Evolutionary conservation across 2,797 vertebrate species (phyloP), one percentile per base, ranked within the genome.

Genomic region (Liasis olivaceus): DNA sequence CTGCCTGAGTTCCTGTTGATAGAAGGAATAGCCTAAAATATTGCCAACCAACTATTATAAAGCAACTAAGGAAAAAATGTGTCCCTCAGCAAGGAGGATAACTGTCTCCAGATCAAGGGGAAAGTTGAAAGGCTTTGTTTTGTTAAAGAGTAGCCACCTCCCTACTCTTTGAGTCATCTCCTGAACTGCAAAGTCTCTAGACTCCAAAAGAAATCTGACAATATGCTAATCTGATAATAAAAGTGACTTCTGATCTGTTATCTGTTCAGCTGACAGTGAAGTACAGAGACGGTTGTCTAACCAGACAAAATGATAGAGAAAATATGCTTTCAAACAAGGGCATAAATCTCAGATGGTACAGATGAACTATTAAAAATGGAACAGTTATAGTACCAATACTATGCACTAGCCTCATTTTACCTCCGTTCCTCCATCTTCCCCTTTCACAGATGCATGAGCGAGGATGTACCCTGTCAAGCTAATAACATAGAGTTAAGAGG

Each of bases 271-370:
- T 98, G 97, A 98, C 96, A 97, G 95, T 96, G 97, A 97, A 98
- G 97, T 97, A 97, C 96, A 97, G 96, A 97, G 97, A 97, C 91
- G 94, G 95, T 95, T 98, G 96, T 97, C 97, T 98, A 97, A 97
- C 97, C 97, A 97, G 96, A 97, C 95, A 97, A 97, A 98, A 98
- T 94, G 96, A 97, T 96, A 96, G 96, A 97, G 96, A 97, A 98
- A 98, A 97, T 97, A 97, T 97, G 96, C 96, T 97, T 97, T 97
- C 97, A 97, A 97, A 97, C 95, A 97, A 97, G 97, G 97, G 95
- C 96, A 97, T 97, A 97, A 98, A 97, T 97, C 96, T 97, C 95
- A 91, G 96, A 95, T 89, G 94, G 96, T 94, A 95, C 96, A 96
- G 94, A 93, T 93, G 96, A 97, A 94, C 93, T 96, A 97, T 97